phyloP scores from a whole-genome alignment of 2,888 invertebrate species.

The Papilio demoleus region DNA sequence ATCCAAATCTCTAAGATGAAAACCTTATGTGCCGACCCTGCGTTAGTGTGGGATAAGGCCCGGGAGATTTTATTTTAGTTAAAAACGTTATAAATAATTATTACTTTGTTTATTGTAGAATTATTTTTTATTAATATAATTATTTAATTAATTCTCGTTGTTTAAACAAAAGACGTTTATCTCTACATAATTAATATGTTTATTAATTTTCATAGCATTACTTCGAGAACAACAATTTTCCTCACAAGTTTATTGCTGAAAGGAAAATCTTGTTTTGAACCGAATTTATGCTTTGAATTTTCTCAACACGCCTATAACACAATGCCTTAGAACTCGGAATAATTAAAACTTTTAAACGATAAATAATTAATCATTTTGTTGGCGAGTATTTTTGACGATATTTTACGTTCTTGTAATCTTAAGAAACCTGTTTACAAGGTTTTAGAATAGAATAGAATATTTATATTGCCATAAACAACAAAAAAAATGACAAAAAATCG shows the following conservation, averaged over 20 bases:
- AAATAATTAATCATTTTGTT: constrained; percentile 34
- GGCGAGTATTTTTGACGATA: constrained; percentile 10
- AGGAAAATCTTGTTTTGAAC: constrained; percentile 19
- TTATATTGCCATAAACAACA: no score
- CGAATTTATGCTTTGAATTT: constrained; percentile 23
- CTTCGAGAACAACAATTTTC: constrained; percentile 14
- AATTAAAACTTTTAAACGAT: constrained; percentile 38
- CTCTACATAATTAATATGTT: background rate
- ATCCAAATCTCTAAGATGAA: no score
- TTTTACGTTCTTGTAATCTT: background rate
- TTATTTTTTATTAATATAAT: no score
- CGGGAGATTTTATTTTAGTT: no score
- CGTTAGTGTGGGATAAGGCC: no score
- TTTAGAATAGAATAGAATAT: no score
- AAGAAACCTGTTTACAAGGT: background rate
- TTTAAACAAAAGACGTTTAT: background rate
- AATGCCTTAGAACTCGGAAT: constrained; percentile 31
- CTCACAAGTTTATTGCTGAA: constrained; percentile 26
- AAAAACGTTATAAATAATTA: no score
- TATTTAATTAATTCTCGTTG: background rate
- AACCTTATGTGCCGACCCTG: no score
- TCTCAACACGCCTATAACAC: constrained; percentile 22
- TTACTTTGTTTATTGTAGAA: no score
- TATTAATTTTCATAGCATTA: constrained; percentile 18
- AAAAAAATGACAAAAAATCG: no score